Base-by-base conservation (phyloP, 2,113 vertebrate genomes). In the Poeciliopsis turrubarensis region DNA sequence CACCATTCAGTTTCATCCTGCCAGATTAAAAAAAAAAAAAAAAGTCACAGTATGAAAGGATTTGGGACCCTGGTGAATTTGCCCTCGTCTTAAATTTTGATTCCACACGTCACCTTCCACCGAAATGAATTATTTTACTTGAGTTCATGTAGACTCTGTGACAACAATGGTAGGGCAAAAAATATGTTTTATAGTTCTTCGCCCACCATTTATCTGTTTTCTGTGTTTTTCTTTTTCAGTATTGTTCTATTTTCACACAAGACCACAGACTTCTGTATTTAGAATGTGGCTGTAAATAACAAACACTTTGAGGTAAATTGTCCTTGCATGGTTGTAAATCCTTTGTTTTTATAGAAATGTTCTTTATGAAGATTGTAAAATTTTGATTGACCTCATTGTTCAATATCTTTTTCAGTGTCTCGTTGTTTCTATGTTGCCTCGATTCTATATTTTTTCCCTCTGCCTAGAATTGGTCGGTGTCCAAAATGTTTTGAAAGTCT, bases 161-260 rank as follows among this genome's bases (percentile, higher is more conserved):
- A 70, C 73, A 75, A 87, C 65, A 77, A 63, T 84, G 81, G 77
- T 64, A 61, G 77, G 81, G 83, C 70, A 87, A 89, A 78, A 91
- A 87, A 85, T 65, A 69, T 86, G 90, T 87, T 91, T 34, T 34
- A 7, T 34, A 11, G 34, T 37, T 37, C 34, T 37, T 37, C 34
- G 2, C 34, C 34, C 34, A 37, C 34, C 12, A 34, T 10, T 34
- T 90, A 79, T 89, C 87, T 85, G 89, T 86, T 82, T 72, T 67
- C 60, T 82, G 34, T 74, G 32, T 81, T 63, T 60, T 88, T 54
- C 75, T 83, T 88, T 44, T 90, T 82, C 41, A 44, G 5, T 5
- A 44, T 14, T 12, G 39, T 15, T 44, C 41, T 44, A 5, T 44
- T 44, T 44, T 44, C 15, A 44, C 41, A 44, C 12, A 44, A 17